Base-by-base conservation (phyloP, 2,888 invertebrate species). In the Trichogramma dendrolimi region DNA sequence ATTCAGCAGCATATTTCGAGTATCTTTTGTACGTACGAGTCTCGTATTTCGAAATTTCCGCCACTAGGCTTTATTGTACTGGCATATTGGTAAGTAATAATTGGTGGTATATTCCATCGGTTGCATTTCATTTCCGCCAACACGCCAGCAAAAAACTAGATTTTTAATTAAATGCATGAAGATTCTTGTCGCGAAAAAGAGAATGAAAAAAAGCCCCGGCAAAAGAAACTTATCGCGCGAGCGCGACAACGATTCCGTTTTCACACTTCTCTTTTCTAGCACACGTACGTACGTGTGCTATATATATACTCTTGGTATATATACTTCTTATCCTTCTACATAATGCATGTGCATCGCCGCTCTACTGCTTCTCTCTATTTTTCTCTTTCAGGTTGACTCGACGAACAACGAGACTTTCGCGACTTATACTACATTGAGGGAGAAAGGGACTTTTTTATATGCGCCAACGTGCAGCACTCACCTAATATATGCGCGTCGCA, bases 141-240 rank as follows among this genome's bases (percentile, higher is more conserved):
- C 42, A 58, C 54, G 53, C 42, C 46, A 54, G 59, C 51, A 65
- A 66, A 61, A 69, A 71, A 5, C 58, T 69, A 69, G 71, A 74
- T 73, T 76, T 76, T 73, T 73, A 72, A 72, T 72, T 70, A 72
- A 72, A 67, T 67, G 67, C 60, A 68, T 66, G 71, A 71, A 69
- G 68, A 70, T 63, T 65, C 69, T 67, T 65, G 67, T 65, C 64
- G 66, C 67, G 67, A 67, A 65, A 67, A 68, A 43, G 39, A 38
- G 48, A n/a, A 43, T 55, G 50, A 49, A 58, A 50, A 43, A 56
- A 56, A 38, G 56, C 42, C 56, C 27, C 53, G 42, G 27, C 43
- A 10, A 41, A 43, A 42, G 39, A 46, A 61, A 56, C 59, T 63
- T 53, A 56, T 55, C 49, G 48, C 49, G 27, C 27, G 27, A 27